Conservation (phyloP, 2,113 vertebrate species). For the Carollia perspicillata region DNA sequence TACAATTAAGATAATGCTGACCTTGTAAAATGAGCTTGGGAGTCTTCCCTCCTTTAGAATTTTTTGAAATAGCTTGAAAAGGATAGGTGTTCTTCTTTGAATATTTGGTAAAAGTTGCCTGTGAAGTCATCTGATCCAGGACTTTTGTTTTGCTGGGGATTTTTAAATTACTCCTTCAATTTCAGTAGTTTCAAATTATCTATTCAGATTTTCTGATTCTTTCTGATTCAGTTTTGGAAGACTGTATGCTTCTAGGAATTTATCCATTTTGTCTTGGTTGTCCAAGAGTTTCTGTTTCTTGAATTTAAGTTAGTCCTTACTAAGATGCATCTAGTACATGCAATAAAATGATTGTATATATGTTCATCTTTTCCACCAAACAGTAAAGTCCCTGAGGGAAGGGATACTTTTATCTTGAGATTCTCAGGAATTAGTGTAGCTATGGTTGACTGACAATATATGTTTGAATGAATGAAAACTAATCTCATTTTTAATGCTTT, state of each 20-base stretch:
- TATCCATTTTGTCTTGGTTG: not conserved
- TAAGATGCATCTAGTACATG: not conserved
- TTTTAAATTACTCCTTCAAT: not conserved
- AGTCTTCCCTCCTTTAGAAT: not conserved
- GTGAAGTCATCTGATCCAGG: not conserved
- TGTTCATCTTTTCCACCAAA: not conserved
- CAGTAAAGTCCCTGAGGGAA: not conserved
- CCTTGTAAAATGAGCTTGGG: not conserved
- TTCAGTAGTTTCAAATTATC: not conserved
- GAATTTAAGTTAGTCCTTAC: not conserved
- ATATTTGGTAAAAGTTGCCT: not conserved
- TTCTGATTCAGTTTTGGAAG: not conserved
- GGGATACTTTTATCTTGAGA: conserved; percentile 19
- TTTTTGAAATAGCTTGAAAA: not conserved
- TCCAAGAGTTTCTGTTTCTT: conserved; percentile 11
- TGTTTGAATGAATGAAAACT: not conserved
- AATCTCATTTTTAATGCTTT: not conserved
- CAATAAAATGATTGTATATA: not conserved
- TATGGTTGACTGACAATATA: not conserved
- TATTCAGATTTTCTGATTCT: not conserved
- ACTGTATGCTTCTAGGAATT: not conserved
- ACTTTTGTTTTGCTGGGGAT: not conserved
- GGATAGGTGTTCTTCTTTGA: not conserved
- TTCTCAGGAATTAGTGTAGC: not conserved
- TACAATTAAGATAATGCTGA: not conserved